A percentile compares a stretch with the other conserved stretches of the same genome.
phyloP scores from a whole-genome alignment of 2,888 invertebrate species.

The Incurvaria masculella region DNA sequence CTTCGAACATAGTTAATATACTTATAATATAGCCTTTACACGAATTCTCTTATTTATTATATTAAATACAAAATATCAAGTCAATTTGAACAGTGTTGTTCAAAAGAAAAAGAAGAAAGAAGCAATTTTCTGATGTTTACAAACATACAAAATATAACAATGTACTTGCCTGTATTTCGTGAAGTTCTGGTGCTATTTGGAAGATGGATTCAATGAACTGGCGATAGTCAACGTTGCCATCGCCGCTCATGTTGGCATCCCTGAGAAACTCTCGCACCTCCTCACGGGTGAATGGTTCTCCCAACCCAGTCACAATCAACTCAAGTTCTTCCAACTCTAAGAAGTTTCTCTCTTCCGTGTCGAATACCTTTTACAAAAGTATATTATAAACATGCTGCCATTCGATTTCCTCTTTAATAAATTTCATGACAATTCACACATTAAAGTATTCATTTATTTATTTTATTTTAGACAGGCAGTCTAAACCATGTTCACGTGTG shows the following conservation, averaged over 20 bases:
- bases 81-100: no score
- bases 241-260: conserved; percentile 38
- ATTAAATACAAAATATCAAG: no score
- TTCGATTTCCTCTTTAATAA: background rate
- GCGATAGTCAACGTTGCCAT: conserved; percentile 36
- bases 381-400: background rate
- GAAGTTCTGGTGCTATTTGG: conserved; percentile 34
- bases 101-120: no score
- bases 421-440: background rate
- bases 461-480: no score
- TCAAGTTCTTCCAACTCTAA: conserved; percentile 33
- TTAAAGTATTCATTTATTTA: background rate
- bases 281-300: conserved; percentile 25
- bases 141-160: no score
- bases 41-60: no score
- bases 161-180: conserved; percentile 29
- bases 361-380: conserved; percentile 32
- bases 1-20: no score
- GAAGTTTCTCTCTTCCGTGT: conserved; percentile 36
- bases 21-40: no score
- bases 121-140: no score
- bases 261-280: conserved; percentile 35
- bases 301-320: conserved; percentile 27
- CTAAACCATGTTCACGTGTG: no score
- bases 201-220: conserved; percentile 39